Base-by-base conservation (phyloP, 2,888 invertebrate genomes). In the Lasius fuliginosus region DNA sequence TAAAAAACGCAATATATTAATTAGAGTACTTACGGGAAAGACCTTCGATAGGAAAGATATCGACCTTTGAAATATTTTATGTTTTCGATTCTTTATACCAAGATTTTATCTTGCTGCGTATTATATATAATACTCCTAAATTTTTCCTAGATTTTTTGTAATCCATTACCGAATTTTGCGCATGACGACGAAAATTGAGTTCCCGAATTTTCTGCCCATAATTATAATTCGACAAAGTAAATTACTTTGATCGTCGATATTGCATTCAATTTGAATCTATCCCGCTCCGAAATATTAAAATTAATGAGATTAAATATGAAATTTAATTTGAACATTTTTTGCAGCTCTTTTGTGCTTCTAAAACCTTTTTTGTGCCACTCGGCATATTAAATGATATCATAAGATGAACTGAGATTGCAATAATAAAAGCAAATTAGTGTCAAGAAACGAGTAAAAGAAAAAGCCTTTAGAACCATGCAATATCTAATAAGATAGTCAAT, bases 251-350 rank as follows among this genome's bases (percentile, higher is more conserved):
- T 49, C 56, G 6, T 46, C 71, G 71, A 77, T 77, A 77, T 77
- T 81, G 79, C 79, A 73, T 18, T 81, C 60, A 81, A 46, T 74
- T 81, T 74, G 18, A 81, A 60, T 74, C 12, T 18, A 60, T 53
- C 53, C 12, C 3, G 46, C 30, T 40, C 46, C 3, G 33, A 18
- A 12, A 23, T 60, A 74, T 79, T 79, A 73, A 60, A 73, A 23
- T 46, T 79, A 79, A 79, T 79, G 46, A 23, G 18, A 60, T 81
- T 74, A 60, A 74, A 73, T 46, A n/a, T 30, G 6, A 1, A 23
- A 81, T 81, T 74, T 33, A 49, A 81, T 81, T 74, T 60, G 5
- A 58, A 58, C 40, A 49, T 67, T 56, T 58, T 69, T 58, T n/a
- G 1, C 40, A 15, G 18, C 4, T 15, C 15, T 58, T 77, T 56